Percentiles rank a stretch among this genome's conserved stretches.
These are phyloP conservation scores for Diplazon laetatorius DNA, from an alignment of 2,888 invertebrate genomes.

Conservation along the genomic window DNA sequence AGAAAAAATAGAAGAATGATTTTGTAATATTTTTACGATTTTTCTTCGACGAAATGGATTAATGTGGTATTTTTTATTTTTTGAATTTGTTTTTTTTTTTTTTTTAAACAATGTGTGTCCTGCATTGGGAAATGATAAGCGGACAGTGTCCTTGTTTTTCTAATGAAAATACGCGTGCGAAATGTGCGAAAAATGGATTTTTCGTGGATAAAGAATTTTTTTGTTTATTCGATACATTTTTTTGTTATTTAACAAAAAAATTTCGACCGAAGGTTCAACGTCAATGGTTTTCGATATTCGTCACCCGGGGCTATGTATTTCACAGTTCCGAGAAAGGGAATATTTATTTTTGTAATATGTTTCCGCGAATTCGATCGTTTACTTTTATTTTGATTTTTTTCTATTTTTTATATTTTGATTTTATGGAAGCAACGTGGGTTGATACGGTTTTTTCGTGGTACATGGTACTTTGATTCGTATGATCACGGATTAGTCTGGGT, in stretches of 20 bases:
- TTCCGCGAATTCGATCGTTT: conserved; percentile 5
- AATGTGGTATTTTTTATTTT: not conserved
- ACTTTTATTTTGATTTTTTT: no score
- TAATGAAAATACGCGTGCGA: conserved; percentile 1
- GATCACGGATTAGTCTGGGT: conserved; percentile 24
- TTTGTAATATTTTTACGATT: no score
- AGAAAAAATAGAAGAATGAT: no score
- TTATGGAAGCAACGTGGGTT: not conserved
- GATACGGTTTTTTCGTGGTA: not conserved
- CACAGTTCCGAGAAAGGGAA: conserved; percentile 8
- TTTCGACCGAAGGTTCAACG: not conserved
- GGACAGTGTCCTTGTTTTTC: no score
- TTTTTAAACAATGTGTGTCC: no score
- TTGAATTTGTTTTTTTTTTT: not conserved
- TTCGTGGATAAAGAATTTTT: no score
- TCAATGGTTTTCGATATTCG: not conserved
- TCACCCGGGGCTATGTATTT: not conserved
- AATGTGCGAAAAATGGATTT: not conserved
- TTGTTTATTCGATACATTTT: not conserved
- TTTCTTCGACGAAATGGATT: no score
- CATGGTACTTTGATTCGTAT: conserved; percentile 3
- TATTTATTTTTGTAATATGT: no score
- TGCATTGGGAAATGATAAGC: no score
- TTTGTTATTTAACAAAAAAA: no score
- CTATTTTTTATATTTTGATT: not conserved